Percentiles rank a stretch among this genome's conserved stretches.
Evolutionary conservation across 2,797 vertebrate genomes (phyloP).

Genomic region (Parambassis ranga): DNA sequence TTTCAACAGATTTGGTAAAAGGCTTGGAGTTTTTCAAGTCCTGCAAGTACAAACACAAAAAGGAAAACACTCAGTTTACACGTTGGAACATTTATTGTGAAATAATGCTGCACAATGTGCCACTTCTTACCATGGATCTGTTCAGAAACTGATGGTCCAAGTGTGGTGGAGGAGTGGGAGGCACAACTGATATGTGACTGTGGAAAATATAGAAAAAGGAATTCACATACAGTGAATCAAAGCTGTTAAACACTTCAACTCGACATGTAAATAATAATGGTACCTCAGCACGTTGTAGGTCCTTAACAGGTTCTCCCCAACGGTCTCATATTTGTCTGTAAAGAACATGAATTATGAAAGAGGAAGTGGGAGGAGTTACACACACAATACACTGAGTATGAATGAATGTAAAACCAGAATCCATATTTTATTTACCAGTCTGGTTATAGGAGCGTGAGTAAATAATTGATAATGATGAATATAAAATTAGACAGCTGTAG

Average conservation of each 20-base stretch:
- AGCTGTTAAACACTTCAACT: not conserved
- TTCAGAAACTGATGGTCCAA: constrained; percentile 55
- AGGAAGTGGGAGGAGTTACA: too few relatives aligned
- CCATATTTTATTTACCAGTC: constrained; percentile 39
- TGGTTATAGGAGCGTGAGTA: too few relatives aligned
- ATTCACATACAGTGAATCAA: not conserved
- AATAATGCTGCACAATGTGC: not conserved
- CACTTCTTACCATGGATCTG: constrained; percentile 68
- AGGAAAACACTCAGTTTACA: not conserved
- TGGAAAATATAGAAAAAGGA: not conserved
- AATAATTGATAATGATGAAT: constrained; percentile 1
- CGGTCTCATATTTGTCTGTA: constrained; percentile 83
- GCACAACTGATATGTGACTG: constrained; percentile 89
- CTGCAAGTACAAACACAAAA: constrained; percentile 64
- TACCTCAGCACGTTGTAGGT: constrained; percentile 86
- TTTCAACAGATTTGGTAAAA: constrained; percentile 90
- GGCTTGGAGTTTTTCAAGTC: constrained; percentile 75
- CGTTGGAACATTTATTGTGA: not conserved
- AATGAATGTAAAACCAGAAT: too few relatives aligned
- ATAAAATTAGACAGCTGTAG: too few relatives aligned
- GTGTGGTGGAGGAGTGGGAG: constrained; percentile 90
- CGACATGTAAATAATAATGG: not conserved
- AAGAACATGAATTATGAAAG: constrained; percentile 5
- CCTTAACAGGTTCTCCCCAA: constrained; percentile 86
- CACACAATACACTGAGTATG: too few relatives aligned